Conservation (phyloP, 2,113 vertebrate genomes). For the Elgaria multicarinata region DNA sequence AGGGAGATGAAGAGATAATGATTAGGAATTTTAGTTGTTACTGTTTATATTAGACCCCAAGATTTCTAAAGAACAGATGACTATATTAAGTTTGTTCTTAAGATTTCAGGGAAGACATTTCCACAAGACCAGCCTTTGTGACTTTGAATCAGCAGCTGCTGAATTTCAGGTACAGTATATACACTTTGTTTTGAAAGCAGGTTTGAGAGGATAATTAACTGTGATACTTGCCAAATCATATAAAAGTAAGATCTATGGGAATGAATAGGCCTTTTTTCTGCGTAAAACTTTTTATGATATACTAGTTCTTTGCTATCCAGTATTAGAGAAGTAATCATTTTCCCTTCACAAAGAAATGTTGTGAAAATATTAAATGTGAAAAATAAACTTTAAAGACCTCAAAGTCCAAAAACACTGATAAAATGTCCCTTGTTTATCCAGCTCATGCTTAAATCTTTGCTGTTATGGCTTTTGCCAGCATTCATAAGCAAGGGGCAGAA, state of each 20-base stretch:
- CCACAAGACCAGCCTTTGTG: constrained; percentile 68
- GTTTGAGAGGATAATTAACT: neutral
- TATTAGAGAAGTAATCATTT: neutral
- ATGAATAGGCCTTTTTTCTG: neutral
- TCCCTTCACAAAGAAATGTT: neutral
- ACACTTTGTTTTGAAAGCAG: constrained; percentile 22
- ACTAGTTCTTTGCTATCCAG: neutral
- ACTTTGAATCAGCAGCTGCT: constrained; percentile 72
- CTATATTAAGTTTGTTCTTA: constrained; percentile 34
- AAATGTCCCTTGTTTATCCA: neutral
- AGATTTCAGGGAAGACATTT: constrained; percentile 70
- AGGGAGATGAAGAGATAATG: neutral
- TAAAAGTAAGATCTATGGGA: neutral
- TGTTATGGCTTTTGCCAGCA: neutral
- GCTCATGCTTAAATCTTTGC: neutral
- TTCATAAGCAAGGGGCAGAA: neutral
- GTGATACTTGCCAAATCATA: neutral
- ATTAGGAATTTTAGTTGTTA: neutral
- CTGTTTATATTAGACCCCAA: constrained; percentile 9
- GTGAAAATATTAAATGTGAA: neutral
- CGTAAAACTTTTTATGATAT: neutral
- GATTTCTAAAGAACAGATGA: neutral
- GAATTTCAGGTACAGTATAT: constrained; percentile 80
- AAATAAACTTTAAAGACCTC: neutral
- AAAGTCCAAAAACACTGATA: neutral